Percentiles rank a stretch among this genome's conserved stretches.
Evolutionary conservation across 1,140 invertebrate species (phyloP).

Genomic region (Thaumatotibia leucotreta): DNA sequence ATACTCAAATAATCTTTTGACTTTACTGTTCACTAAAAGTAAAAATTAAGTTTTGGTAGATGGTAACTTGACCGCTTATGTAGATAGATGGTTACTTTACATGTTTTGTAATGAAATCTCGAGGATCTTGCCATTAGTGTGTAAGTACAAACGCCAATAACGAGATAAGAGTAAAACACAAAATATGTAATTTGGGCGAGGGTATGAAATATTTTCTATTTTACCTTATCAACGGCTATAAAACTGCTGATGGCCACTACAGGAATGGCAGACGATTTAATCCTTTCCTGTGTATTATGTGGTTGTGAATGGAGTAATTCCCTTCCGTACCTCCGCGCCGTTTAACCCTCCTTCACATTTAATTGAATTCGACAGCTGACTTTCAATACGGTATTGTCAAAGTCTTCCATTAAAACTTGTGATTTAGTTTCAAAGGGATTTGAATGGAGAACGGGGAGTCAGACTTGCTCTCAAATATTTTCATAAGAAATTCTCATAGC

Average conservation of each 20-base stretch:
- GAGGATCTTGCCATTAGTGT: no score
- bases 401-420: slow-evolving; percentile 62
- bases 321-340: background rate
- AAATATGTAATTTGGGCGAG: no score
- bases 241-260: background rate
- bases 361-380: slow-evolving; percentile 34
- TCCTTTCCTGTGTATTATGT: background rate
- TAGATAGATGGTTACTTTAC: no score
- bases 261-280: background rate
- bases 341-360: slow-evolving; percentile 25
- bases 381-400: slow-evolving; percentile 51
- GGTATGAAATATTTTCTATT: background rate
- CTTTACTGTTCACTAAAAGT: no score
- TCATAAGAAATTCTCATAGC: slow-evolving; percentile 63
- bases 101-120: no score
- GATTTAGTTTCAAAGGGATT: slow-evolving; percentile 67
- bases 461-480: slow-evolving; percentile 54
- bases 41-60: no score
- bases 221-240: background rate
- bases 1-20: no score
- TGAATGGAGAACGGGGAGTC: slow-evolving; percentile 48
- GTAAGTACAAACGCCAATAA: no score
- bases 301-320: background rate
- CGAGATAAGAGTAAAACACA: no score
- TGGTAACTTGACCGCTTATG: no score